Evolutionary conservation across 1,140 invertebrate genomes (phyloP), one percentile per base, ranked within the genome.

Genomic region (Musca vetustissima): DNA sequence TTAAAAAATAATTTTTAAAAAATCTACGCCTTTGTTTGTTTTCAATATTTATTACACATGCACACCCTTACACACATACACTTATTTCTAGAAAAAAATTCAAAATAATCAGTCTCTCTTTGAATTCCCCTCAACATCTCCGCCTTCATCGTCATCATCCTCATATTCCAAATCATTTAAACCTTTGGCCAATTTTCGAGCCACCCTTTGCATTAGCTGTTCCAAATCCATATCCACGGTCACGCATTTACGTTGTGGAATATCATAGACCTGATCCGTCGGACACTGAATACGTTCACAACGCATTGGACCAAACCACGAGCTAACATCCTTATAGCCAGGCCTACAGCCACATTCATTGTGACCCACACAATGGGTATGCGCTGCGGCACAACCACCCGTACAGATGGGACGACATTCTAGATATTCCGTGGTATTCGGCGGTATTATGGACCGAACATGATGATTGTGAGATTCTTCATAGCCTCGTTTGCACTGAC

Each of bases 401-500:
- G 69, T 72, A 53, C 78, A 80, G 17, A 77, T 65, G 8, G 78
- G 78, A 0, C 78, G 76, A 64, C 78, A 80, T 61, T 70, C 71
- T 13, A 78, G 66, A 9, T 47, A 21, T 53, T 75, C 71, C 28
- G 74, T 71, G 22, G 74, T 64, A 32, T 73, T 76, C 47, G 69
- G 74, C 47, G 69, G 74, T 22, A 75, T 72, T 69, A 61, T 43
- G 11, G 57, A 61, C 2, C 57, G 57, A 11, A 61, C 57, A 61
- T 61, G 57, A 43, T 61, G 57, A 43, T 61, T 61, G 72, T 80
- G 78, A 21, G 78, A 80, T n/a, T 72, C 70, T 65, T 77, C 77
- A 68, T 79, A 85, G 47, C 85, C 85, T n/a, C 75, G 80, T 74
- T 87, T 85, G 71, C 88, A 89, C 22, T 85, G 78, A 64, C 89